A percentile compares a stretch with the other conserved stretches of the same genome.
These are phyloP conservation scores for Melipona beecheii DNA, from an alignment of 2,888 invertebrate species.

Conservation along the genomic window DNA sequence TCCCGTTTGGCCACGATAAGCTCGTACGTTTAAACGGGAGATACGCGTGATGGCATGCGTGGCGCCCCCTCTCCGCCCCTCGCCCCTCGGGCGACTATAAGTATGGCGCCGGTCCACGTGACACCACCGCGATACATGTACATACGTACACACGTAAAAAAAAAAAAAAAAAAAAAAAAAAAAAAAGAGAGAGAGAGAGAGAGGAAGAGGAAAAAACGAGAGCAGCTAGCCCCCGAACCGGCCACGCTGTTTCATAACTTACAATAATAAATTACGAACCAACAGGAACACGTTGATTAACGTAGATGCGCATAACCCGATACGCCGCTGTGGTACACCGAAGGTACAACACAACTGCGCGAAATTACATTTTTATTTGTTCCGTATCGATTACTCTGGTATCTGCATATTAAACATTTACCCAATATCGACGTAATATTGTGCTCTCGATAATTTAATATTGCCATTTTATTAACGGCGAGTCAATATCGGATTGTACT, in stretches of 20 bases:
- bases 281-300: conserved; percentile 30
- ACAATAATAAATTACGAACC: conserved; percentile 17
- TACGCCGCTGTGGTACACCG: conserved; percentile 30
- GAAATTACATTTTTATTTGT: conserved; percentile 56
- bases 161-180: too few relatives aligned
- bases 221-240: too few relatives aligned
- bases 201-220: too few relatives aligned
- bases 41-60: background rate
- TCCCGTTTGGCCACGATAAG: conserved; percentile 22
- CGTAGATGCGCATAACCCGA: conserved; percentile 6
- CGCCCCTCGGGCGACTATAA: background rate
- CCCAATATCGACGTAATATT: conserved; percentile 49
- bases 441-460: conserved; percentile 54
- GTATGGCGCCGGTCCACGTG: conserved; percentile 1
- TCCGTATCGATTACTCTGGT: conserved; percentile 39
- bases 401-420: conserved; percentile 51
- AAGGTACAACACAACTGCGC: conserved; percentile 15
- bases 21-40: conserved; percentile 20
- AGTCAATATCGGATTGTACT: conserved; percentile 44
- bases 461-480: conserved; percentile 55
- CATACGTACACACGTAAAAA: background rate
- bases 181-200: too few relatives aligned
- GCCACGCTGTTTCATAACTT: conserved; percentile 4
- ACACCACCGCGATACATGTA: background rate
- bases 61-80: background rate